Evolutionary conservation across 53 echinoderm and acorn worm genomes (phyloP).

Genomic region (Patiria pectinifera): DNA sequence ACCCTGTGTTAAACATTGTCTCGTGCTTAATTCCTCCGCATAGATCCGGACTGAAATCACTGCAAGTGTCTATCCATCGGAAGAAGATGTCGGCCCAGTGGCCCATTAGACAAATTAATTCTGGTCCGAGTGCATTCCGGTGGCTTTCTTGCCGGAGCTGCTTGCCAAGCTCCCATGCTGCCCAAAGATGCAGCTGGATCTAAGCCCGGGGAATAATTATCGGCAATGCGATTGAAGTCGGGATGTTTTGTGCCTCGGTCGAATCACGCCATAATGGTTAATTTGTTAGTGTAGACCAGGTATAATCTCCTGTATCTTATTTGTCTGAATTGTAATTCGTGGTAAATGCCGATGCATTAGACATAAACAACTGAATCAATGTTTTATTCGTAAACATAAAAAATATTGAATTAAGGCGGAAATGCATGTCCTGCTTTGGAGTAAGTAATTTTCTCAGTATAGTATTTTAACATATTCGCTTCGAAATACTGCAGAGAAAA

Average conservation of each 20-base stretch:
- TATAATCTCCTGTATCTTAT: not conserved
- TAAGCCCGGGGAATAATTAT: not conserved
- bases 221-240: not conserved
- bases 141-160: not conserved
- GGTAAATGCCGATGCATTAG: not conserved
- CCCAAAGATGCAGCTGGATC: not conserved
- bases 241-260: not conserved
- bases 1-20: not conserved
- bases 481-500: too few species aligned
- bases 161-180: not conserved
- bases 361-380: not conserved
- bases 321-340: not conserved
- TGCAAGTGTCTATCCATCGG: not conserved
- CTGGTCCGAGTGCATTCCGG: conserved; percentile 7
- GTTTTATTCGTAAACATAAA: not conserved
- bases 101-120: conserved; percentile 60
- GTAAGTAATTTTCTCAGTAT: too few species aligned
- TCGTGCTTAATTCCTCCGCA: too few species aligned
- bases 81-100: not conserved
- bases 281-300: not conserved
- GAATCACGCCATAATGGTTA: not conserved
- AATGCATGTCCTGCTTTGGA: too few species aligned
- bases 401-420: not conserved
- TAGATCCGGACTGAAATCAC: not conserved
- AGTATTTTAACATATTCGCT: too few species aligned